Percentiles rank a stretch among this genome's conserved stretches.
These are phyloP conservation scores for Amia ocellicauda DNA, from an alignment of 2,113 vertebrate species.

Conservation along the genomic window DNA sequence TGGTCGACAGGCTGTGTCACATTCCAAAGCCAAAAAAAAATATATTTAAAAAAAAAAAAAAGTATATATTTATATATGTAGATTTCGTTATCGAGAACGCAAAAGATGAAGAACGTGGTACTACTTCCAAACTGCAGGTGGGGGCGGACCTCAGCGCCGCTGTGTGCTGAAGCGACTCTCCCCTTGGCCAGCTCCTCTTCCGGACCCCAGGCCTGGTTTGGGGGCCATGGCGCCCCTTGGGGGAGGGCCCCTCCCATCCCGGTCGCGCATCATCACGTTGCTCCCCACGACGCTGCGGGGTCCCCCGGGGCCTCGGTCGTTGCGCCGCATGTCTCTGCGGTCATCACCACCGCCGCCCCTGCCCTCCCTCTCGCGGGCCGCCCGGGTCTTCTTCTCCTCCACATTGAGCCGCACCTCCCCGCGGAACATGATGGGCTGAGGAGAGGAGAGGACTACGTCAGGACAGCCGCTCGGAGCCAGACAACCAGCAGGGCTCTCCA, in stretches of 20 bases:
- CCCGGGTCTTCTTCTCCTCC: constrained; percentile 96
- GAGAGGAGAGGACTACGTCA: constrained; percentile 20
- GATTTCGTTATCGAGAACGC: constrained; percentile 80
- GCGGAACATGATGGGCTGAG: constrained; percentile 95
- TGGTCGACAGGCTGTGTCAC: constrained; percentile 89
- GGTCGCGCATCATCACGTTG: constrained; percentile 90
- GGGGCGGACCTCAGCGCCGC: constrained; percentile 75
- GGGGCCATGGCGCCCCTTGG: constrained; percentile 82
- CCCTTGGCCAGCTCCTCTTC: constrained; percentile 76
- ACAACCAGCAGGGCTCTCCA: too few relatives aligned
- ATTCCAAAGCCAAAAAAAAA: constrained; percentile 86
- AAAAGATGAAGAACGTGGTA: constrained; percentile 86
- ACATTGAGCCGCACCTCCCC: constrained; percentile 96
- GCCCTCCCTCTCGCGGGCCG: constrained; percentile 85
- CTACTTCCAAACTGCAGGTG: constrained; percentile 71
- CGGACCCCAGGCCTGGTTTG: constrained; percentile 78
- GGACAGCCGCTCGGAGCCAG: too few relatives aligned
- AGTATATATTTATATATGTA: constrained; percentile 65
- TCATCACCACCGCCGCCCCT: constrained; percentile 74
- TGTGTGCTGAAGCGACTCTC: constrained; percentile 86
- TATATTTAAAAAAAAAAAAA: constrained; percentile 45
- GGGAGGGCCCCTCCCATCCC: constrained; percentile 84
- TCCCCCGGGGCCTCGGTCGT: constrained; percentile 81
- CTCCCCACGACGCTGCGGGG: constrained; percentile 83
- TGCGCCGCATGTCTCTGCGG: constrained; percentile 86